Base-by-base conservation (phyloP, 2,888 invertebrate genomes). In the Leucozona laternaria region DNA sequence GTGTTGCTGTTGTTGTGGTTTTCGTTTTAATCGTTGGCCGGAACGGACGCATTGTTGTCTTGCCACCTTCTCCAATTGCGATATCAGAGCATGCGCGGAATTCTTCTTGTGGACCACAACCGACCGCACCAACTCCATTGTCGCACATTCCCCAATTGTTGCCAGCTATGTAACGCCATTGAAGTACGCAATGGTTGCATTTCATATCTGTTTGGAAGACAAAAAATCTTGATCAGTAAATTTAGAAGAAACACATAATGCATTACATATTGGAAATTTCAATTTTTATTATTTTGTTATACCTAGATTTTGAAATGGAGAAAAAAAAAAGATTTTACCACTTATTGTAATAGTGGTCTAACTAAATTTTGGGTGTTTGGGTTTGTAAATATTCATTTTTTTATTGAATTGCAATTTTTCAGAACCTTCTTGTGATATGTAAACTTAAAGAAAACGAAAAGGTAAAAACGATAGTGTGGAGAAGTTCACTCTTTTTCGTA, bases 41-140 rank as follows among this genome's bases (percentile, higher is more conserved):
- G 66, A 89, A 92, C 90, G 90, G 94, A 92, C 90, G 93, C 91
- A 90, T 89, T 64, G 90, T 93, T 6, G 93, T 86, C 91, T 70
- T 94, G 91, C 88, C 92, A 91, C 89, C 93, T 92, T 90, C 91
- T 2, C 95, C 95, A 48, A 97, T 95, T 17, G 95, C 94, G 57
- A 97, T 95, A 90, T 97, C 97, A 0, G 97, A 95, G 89, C 97
- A 97, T 0, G 96, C 96, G 22, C 97, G 94, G 90, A 97, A 97
- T 90, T 97, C 97, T 91, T 97, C 97, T 91, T 97, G 97, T 0
- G 96, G 96, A 0, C 97, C 97, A 90, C 97, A 97, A 0, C 97
- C 97, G 0, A 97, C 96, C 0, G 95, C 96, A 40, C 96, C 96
- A 60, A 94, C 95, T 0, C 96, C 96, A 90, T 96, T 95, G 1